Base-by-base conservation (phyloP, 1,140 invertebrate genomes). In the Cyclargus thomasi region DNA sequence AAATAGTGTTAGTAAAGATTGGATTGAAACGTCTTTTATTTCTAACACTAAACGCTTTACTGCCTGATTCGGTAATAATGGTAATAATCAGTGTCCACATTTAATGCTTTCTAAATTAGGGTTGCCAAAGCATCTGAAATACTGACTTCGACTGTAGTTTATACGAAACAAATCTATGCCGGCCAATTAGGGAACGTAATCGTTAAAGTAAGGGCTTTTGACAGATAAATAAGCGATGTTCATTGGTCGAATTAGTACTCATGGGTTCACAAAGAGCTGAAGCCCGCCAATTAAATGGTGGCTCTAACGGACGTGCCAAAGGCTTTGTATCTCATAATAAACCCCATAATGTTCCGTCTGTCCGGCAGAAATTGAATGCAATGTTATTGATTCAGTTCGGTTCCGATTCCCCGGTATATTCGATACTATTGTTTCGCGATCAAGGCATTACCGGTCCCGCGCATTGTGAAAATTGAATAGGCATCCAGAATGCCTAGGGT, bases 281-380 rank as follows among this genome's bases (percentile, higher is more conserved):
- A 67, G 71, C 72, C 67, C 76, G 77, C 76, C 78, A 81, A 85
- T 85, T 82, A 87, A 86, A 83, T 76, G 78, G 70, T 75, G 70
- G 68, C 68, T 74, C 71, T 77, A 74, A 73, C 80, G 74, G 70
- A 75, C 74, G 70, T 71, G 72, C 72, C 75, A 79, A 74, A 79
- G 76, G 72, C 78, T 82, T 83, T 83, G 84, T 83, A 80, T 82
- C 77, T 79, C 81, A 84, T 83, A 80, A 84, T 84, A 86, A 75
- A 83, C 74, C 71, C 71, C 65, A 68, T 69, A 76, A 73, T 69
- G 68, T 67, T 35, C 69, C 53, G 68, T 67, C 67, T 74, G 71
- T 71, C 65, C 68, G 68, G 64, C 74, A 74, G 66, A 71, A 76
- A 78, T 78, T 75, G 76, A 73, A 79, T 70, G 68, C 70, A 1